Percentiles rank a stretch among this genome's conserved stretches.
Conservation (phyloP, 2,888 invertebrate genomes). For the Tipula helvola region DNA sequence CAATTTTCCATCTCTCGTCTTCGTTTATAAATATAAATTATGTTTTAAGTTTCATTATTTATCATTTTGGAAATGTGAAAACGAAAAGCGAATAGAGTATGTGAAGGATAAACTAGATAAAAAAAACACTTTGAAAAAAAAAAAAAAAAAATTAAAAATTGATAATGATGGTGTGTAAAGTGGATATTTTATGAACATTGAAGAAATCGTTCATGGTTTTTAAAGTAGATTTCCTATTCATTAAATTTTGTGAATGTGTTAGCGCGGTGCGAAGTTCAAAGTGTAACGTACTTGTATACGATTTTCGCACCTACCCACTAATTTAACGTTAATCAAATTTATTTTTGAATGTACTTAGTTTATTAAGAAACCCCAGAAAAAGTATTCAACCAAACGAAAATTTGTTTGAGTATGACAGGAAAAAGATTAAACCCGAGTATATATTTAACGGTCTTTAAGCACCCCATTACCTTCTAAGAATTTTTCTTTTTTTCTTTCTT, state of each 20-base stretch:
- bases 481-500: not conserved
- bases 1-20: not conserved
- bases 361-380: not conserved
- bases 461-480: not conserved
- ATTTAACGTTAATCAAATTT: not conserved
- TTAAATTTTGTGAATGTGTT: not conserved
- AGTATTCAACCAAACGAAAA: not conserved
- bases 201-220: not conserved
- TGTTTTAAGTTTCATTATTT: constrained; percentile 4
- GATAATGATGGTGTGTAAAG: constrained; percentile 4
- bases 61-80: not conserved
- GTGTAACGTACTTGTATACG: not conserved
- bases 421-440: not conserved
- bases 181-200: not conserved
- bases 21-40: not conserved
- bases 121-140: not conserved
- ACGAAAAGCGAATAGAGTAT: not conserved
- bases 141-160: not conserved
- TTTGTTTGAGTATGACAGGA: not conserved
- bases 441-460: constrained; percentile 4
- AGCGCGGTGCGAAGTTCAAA: not conserved
- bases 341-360: not conserved
- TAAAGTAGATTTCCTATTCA: not conserved
- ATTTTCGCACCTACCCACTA: not conserved
- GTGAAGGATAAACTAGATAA: not conserved